Percentiles rank a stretch among this genome's conserved stretches.
phyloP scores from a whole-genome alignment of 2,888 invertebrate genomes.

The Ophioninae sp. region DNA sequence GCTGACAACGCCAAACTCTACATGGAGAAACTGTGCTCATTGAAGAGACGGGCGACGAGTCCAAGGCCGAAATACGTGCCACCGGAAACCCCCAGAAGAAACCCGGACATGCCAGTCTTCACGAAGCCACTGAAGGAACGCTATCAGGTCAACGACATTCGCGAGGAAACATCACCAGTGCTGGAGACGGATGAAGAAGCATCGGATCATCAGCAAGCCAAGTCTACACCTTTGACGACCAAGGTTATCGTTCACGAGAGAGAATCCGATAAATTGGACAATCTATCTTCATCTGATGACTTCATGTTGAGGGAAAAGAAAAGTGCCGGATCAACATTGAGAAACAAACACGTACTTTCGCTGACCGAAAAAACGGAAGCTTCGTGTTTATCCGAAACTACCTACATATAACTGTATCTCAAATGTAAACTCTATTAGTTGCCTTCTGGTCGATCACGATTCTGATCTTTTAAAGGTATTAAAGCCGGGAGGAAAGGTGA shows the following conservation, averaged over 20 bases:
- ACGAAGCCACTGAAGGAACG: slow-evolving; percentile 68
- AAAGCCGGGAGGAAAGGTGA: background rate
- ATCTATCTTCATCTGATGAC: slow-evolving; percentile 12
- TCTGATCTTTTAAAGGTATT: background rate
- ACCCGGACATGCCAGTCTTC: slow-evolving; percentile 70
- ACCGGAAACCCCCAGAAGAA: slow-evolving; percentile 74
- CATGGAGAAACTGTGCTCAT: slow-evolving; percentile 82
- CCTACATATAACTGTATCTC: slow-evolving; percentile 60
- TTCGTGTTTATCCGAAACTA: slow-evolving; percentile 58
- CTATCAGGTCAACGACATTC: slow-evolving; percentile 54
- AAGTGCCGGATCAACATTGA: background rate
- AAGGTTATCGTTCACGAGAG: slow-evolving; percentile 52
- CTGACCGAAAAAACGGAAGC: slow-evolving; percentile 42
- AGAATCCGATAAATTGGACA: slow-evolving; percentile 23
- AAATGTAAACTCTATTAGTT: slow-evolving; percentile 15
- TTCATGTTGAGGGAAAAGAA: background rate
- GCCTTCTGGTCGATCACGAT: background rate
- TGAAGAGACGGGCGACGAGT: slow-evolving; percentile 59
- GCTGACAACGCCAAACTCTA: slow-evolving; percentile 83
- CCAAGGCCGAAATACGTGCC: slow-evolving; percentile 56
- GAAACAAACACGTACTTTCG: slow-evolving; percentile 37
- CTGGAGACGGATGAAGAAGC: slow-evolving; percentile 32
- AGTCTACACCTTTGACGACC: slow-evolving; percentile 2
- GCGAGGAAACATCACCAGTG: slow-evolving; percentile 6
- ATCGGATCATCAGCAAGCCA: slow-evolving; percentile 45